Evolutionary conservation across 2,797 vertebrate species (phyloP).

Genomic region (Okamejei kenojei): DNA sequence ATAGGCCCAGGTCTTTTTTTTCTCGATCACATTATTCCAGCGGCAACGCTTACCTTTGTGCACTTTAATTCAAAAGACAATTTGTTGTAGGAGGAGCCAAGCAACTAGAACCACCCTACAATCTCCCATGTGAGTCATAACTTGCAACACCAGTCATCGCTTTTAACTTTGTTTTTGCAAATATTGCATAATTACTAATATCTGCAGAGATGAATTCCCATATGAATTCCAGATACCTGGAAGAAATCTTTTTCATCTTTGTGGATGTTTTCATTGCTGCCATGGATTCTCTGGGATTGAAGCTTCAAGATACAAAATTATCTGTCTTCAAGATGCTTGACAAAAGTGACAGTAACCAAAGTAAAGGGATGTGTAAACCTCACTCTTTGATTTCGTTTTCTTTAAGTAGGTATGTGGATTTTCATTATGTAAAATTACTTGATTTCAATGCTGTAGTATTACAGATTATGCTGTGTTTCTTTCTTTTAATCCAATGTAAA

Average conservation of each 20-base stretch:
- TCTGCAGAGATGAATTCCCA: not conserved
- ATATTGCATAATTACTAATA: not conserved
- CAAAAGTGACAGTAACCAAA: not conserved
- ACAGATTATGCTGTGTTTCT: too few species aligned
- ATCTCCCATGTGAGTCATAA: slow-evolving; percentile 5
- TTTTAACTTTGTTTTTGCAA: not conserved
- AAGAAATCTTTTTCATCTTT: not conserved
- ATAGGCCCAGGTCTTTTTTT: not conserved
- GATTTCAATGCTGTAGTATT: too few species aligned
- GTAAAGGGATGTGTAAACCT: not conserved
- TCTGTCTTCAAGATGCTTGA: not conserved
- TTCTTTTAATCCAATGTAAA: too few species aligned
- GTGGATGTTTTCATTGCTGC: not conserved
- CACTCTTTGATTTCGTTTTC: too few species aligned
- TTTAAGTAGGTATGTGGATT: too few species aligned
- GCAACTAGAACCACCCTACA: not conserved
- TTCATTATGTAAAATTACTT: too few species aligned
- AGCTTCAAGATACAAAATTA: not conserved
- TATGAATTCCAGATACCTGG: not conserved
- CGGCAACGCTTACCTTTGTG: not conserved
- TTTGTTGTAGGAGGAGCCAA: not conserved
- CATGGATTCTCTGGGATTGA: not conserved
- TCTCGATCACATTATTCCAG: not conserved
- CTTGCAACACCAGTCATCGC: not conserved
- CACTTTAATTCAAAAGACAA: not conserved